Base-by-base conservation (phyloP, 2,797 vertebrate species). In the Lagocephalus sceleratus region DNA sequence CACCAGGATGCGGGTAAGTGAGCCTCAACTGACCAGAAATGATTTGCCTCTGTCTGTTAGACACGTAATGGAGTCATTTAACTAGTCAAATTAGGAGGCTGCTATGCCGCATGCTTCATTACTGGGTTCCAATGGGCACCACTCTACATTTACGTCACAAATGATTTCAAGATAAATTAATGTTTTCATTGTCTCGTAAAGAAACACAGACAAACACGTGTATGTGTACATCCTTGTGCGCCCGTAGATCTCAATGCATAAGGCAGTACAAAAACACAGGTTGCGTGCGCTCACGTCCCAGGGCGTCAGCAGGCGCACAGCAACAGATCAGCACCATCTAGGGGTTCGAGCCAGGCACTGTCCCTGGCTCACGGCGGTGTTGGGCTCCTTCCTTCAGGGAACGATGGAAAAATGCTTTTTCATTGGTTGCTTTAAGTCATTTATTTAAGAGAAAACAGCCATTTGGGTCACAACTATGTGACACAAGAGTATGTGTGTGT, bases 1-100 rank as follows among this genome's bases (percentile, higher is more conserved):
- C 93, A 93, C 94, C 93, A 93, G 92, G 94, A 95, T 91, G 94
- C 90, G 94, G 94, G 91, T 98, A 96, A 97, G 93, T 95, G 94
- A 95, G 94, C 94, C 91, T 96, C 95, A 96, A 98, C 94, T 98
- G 97, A 97, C 95, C 95, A 98, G 97, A 97, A 98, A 97, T 95
- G 94, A 97, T 98, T 95, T 93, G 93, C 94, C 93, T 96, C 95
- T 97, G 94, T 95, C 94, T 98, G 95, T 99, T 98, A 97, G 94
- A 95, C 94, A 94, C 94, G 94, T 98, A 99, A 98, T 98, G 94
- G 95, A 98, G 94, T 98, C 95, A 94, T 98, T 97, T 98, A 98
- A 96, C 95, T 95, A 94, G 94, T 97, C 95, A 96, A 96, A 96
- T 95, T 97, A 97, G 94, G 94, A 94, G 93, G 93, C 92, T 91